These are phyloP conservation scores for Euplexia lucipara DNA, from an alignment of 2,888 invertebrate genomes.

Conservation along the genomic window DNA sequence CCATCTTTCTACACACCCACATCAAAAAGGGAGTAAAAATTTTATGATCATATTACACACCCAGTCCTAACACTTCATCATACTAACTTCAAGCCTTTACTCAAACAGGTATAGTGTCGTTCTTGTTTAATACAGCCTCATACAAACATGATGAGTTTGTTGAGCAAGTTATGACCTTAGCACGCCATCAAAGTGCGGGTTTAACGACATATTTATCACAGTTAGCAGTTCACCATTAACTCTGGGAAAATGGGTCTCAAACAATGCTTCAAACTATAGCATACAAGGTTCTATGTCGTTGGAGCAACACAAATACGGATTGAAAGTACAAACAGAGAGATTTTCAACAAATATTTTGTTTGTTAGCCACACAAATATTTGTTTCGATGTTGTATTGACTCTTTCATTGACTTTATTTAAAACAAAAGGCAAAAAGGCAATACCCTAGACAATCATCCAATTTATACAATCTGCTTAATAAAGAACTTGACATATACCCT, in stretches of 20 bases:
- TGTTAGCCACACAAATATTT: slow-evolving; percentile 23
- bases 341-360: slow-evolving; percentile 25
- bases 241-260: slow-evolving; percentile 11
- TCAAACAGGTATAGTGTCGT: slow-evolving; percentile 38
- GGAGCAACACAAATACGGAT: slow-evolving; percentile 23
- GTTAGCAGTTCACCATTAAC: slow-evolving; percentile 13
- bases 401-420: background rate
- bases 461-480: too few relatives aligned
- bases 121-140: slow-evolving; percentile 39
- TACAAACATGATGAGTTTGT: slow-evolving; percentile 55
- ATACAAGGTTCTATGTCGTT: background rate
- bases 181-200: slow-evolving; percentile 40
- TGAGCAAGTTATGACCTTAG: slow-evolving; percentile 31
- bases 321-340: slow-evolving; percentile 4
- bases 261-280: slow-evolving; percentile 25
- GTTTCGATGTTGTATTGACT: slow-evolving; percentile 10
- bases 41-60: slow-evolving; percentile 36
- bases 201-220: slow-evolving; percentile 55
- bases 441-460: too few relatives aligned
- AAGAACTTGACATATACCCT: too few relatives aligned
- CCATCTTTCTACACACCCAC: background rate
- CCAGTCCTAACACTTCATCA: slow-evolving; percentile 32
- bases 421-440: too few relatives aligned
- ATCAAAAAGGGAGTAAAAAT: slow-evolving; percentile 32
- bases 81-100: slow-evolving; percentile 45